Evolutionary conservation across 37 sponge, comb jelly and placozoan genomes (phyloP), one percentile per base, ranked within the genome.

Genomic region (Beroe forskalii): DNA sequence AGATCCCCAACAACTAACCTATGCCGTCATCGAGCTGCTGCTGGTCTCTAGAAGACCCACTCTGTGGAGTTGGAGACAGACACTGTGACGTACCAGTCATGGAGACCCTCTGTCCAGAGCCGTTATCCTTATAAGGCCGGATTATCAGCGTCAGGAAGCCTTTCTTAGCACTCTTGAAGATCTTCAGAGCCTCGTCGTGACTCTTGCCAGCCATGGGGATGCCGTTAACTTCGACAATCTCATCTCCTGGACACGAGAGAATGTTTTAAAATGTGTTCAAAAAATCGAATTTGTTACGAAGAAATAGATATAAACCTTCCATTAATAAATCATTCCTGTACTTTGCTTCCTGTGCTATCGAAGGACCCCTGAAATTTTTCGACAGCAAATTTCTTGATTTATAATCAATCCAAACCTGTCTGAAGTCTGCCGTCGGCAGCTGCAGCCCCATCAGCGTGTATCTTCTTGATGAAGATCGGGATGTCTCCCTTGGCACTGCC

Each of bases 101-200:
- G 9, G 72, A 69, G 38, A 37, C 12, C 27, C 38, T 36, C 32
- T 32, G 27, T 33, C 32, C 33, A 36, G 48, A 38, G 9, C 86
- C 35, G 55, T 23, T 80, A 3, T 80, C 86, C 55, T 44, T 80
- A 48, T 80, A 80, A 1, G 86, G 86, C 35, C 86, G 86, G 2
- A 80, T 30, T 1, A n/a, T 30, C 23, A 80, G 24, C 44, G 86
- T 80, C 55, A 80, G 55, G 86, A 80, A 80, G 8, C 86, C 86
- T 23, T 80, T 80, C 86, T 80, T 80, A 6, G 86, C 86, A 44
- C 86, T 80, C 20, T 93, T 95, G 64, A 96, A 92, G 28, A 92
- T 92, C 92, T 94, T 92, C 0, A 96, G 92, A 41, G 94, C 97
- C 76, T 96, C 97, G 0, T 72, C 61, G 62, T 95, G 97, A 14